phyloP scores from a whole-genome alignment of 2,888 invertebrate genomes.

The Silvanus unidentatus region DNA sequence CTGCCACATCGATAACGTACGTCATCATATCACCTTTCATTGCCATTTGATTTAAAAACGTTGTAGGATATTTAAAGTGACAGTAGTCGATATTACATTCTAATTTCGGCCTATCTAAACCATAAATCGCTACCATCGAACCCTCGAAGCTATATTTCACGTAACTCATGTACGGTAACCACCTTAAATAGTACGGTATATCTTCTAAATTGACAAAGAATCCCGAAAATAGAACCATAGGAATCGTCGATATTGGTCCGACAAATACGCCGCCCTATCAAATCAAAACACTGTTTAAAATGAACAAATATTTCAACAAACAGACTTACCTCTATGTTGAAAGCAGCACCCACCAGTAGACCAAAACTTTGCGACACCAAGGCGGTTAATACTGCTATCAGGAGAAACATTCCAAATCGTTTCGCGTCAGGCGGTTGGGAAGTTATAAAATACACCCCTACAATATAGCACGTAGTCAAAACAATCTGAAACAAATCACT shows the following conservation, averaged over 20 bases:
- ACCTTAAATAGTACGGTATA: slow-evolving; percentile 80
- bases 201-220: slow-evolving; percentile 92
- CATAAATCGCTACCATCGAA: slow-evolving; percentile 86
- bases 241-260: slow-evolving; percentile 87
- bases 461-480: slow-evolving; percentile 73
- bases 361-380: slow-evolving; percentile 90
- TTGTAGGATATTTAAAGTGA: slow-evolving; percentile 73
- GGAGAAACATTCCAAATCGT: slow-evolving; percentile 74
- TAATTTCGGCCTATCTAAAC: slow-evolving; percentile 73
- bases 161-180: slow-evolving; percentile 87
- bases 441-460: slow-evolving; percentile 93
- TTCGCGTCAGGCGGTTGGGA: slow-evolving; percentile 86
- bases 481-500: slow-evolving; percentile 59
- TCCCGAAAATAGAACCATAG: slow-evolving; percentile 87
- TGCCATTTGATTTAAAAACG: slow-evolving; percentile 80
- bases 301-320: no score
- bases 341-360: slow-evolving; percentile 85
- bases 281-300: slow-evolving; percentile 17
- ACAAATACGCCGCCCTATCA: slow-evolving; percentile 62
- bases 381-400: slow-evolving; percentile 74
- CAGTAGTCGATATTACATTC: slow-evolving; percentile 79
- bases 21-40: slow-evolving; percentile 62
- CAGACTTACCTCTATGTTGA: slow-evolving; percentile 75
- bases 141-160: slow-evolving; percentile 91
- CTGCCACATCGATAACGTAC: slow-evolving; percentile 78